Percentiles rank a stretch among this genome's conserved stretches.
Evolutionary conservation across 2,797 vertebrate genomes (phyloP).

Genomic region (Halcyon badia): DNA sequence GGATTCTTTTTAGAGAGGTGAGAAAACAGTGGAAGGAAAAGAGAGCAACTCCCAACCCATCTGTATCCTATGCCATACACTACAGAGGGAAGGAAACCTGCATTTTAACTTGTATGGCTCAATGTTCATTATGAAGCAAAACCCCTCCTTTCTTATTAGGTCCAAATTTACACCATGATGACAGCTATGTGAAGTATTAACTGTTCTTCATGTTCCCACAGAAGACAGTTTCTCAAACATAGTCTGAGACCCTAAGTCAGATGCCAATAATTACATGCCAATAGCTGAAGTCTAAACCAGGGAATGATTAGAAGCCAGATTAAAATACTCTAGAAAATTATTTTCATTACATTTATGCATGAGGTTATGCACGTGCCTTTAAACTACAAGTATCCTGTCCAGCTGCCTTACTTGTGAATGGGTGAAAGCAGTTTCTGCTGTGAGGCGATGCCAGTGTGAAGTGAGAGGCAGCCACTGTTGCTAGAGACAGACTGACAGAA

Average conservation of each 20-base stretch:
- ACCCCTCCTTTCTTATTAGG: background rate
- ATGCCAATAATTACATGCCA: background rate
- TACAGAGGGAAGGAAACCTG: background rate
- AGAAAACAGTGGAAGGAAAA: constrained; percentile 1
- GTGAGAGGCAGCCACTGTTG: background rate
- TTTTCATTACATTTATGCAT: fast-evolving
- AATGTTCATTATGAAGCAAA: background rate
- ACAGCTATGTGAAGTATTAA: fast-evolving
- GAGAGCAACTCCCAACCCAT: background rate
- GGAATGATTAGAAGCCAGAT: background rate
- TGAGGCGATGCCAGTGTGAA: background rate
- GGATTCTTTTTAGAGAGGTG: background rate
- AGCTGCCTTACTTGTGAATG: background rate
- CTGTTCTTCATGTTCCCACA: background rate
- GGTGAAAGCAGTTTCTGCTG: background rate
- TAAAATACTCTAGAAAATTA: background rate
- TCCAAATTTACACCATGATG: background rate
- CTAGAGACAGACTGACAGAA: background rate
- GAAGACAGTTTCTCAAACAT: background rate
- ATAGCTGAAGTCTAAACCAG: background rate
- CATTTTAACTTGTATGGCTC: background rate
- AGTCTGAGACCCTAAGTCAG: background rate
- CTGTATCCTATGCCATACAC: background rate
- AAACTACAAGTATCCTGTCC: background rate
- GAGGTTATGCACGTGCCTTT: background rate